Evolutionary conservation across 2,797 vertebrate species (phyloP), one percentile per base, ranked within the genome.

Genomic region (Rhynchotus rufescens): DNA sequence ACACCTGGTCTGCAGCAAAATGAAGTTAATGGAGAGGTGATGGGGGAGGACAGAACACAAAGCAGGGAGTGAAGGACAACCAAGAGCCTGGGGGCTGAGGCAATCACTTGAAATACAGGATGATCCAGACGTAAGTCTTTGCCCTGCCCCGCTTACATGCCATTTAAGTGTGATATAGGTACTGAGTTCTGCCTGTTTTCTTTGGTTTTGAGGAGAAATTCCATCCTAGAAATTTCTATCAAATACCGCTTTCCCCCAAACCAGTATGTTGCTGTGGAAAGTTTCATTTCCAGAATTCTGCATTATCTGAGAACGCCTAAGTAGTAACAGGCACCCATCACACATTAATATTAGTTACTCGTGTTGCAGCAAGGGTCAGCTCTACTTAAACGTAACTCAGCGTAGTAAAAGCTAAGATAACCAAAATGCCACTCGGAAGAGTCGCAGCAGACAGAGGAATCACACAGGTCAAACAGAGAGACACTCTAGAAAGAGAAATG

Each of bases 81-180:
- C 30, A 62, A 2, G 13, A 73, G 47, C 23, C 30, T 22, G 14
- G 23, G 54, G 62, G 5, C 1, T 25, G 45, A 32, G 26, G 4
- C 10, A 17, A 61, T 40, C 30, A 4, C 22, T 10, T 30, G 6
- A 40, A 80, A 60, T 2, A 3, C 0, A 1, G 65, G 8, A 34
- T 4, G 44, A 65, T 15, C 75, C 56, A 54, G 52, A 10, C 15
- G 2, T 0, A 22, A 16, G 1, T 25, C 22, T 12, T 66, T 54
- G 34, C 20, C 49, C 28, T 17, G 4, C 22, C 15, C 7, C 2
- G 6, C 21, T 56, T 28, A 4, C 57, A 74, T 13, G 42, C 52
- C 26, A 47, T 3, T 1, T 0, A 47, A 73, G 5, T 12, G 8
- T 30, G 23, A 17, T 32, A 10, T 3, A 4, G 36, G 1, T 0